Conservation (phyloP, 2,113 vertebrate genomes). For the Neomonachus schauinslandi region DNA sequence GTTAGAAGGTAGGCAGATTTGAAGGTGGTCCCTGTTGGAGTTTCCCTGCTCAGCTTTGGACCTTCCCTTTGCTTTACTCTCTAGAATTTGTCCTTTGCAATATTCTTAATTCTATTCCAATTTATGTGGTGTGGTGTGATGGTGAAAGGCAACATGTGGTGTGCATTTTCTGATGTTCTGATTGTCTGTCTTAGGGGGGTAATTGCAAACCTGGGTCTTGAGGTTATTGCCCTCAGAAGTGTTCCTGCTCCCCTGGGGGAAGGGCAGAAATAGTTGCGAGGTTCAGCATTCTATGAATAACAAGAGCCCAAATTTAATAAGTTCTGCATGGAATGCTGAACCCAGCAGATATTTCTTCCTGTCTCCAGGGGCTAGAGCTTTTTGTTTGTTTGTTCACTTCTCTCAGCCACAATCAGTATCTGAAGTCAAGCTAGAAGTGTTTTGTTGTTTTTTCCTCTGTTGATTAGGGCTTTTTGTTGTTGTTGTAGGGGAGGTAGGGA, state of each 20-base stretch:
- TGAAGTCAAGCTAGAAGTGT: no score
- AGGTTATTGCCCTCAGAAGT: background rate
- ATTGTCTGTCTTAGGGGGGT: background rate
- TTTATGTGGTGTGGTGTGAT: no score
- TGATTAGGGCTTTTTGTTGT: background rate
- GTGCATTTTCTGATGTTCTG: background rate
- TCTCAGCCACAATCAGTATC: background rate
- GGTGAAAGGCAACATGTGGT: background rate
- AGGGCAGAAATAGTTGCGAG: no score
- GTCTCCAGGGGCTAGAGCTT: accelerated
- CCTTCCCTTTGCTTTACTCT: background rate
- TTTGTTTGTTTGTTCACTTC: background rate
- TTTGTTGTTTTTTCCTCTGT: background rate
- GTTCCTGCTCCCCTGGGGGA: no score
- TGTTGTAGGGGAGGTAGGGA: background rate
- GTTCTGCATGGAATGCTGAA: accelerated
- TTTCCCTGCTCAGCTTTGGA: no score
- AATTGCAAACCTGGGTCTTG: accelerated
- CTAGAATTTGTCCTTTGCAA: background rate
- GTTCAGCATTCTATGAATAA: background rate
- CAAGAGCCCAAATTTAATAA: background rate
- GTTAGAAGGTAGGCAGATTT: background rate
- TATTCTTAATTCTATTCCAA: background rate
- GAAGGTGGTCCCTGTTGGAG: background rate
- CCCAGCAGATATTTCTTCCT: background rate